Evolutionary conservation across 2,888 invertebrate genomes (phyloP).

Genomic region (Idaea straminata): DNA sequence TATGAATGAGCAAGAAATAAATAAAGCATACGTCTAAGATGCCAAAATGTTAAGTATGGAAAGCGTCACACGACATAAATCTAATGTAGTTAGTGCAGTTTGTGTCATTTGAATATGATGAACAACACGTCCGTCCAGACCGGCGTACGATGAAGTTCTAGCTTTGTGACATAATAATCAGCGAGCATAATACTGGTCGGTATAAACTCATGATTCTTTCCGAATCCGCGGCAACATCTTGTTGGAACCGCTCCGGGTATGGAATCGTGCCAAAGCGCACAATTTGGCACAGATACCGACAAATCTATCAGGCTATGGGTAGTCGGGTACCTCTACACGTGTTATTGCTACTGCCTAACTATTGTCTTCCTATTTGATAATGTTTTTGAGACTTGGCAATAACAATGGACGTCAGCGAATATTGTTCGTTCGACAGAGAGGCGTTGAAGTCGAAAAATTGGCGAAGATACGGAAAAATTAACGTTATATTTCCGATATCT

Average conservation of each 20-base stretch:
- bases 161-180: background rate
- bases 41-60: too few relatives aligned
- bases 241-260: constrained; percentile 25
- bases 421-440: background rate
- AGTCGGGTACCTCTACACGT: constrained; percentile 11
- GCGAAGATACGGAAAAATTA: background rate
- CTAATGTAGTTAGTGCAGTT: too few relatives aligned
- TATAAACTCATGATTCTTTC: constrained; percentile 16
- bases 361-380: constrained; percentile 2
- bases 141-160: too few relatives aligned
- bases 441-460: background rate
- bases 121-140: too few relatives aligned
- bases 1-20: too few relatives aligned
- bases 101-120: too few relatives aligned
- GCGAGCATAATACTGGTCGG: background rate
- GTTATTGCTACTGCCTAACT: constrained; percentile 1
- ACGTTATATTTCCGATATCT: background rate
- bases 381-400: constrained; percentile 4
- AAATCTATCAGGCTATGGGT: constrained; percentile 39
- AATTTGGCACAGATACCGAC: constrained; percentile 38
- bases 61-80: too few relatives aligned
- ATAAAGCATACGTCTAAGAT: too few relatives aligned
- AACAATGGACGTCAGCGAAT: background rate
- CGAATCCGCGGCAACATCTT: constrained; percentile 16
- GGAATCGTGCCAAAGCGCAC: constrained; percentile 40